Base-by-base conservation (phyloP, 2,888 invertebrate species). In the Pseudanteris insignis region DNA sequence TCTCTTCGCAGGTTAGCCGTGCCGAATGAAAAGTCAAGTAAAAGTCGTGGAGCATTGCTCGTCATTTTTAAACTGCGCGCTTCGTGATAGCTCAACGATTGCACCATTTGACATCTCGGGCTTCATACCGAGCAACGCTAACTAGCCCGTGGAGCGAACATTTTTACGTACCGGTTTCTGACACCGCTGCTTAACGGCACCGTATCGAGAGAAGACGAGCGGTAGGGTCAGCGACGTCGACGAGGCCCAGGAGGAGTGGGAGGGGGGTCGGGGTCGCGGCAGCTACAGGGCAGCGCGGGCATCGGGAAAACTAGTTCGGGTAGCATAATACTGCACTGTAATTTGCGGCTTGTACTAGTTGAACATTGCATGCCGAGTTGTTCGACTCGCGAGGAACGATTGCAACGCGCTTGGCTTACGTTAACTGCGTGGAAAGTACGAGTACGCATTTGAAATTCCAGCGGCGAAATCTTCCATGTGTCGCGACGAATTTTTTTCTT, bases 151-250 rank as follows among this genome's bases (percentile, higher is more conserved):
- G 18, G 32, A 40, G 12, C 29, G 29, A 25, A 36, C 25, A 63
- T 53, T 63, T 63, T 63, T 58, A 34, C 40, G 34, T 58, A 53
- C 57, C 53, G 53, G 62, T 58, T 54, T 53, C 51, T 25, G 46
- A 47, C 32, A 43, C 43, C 30, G 37, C 36, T 57, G 57, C 41
- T 53, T 53, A 62, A 63, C 62, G 62, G 62, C 57, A 47, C 44
- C 34, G 43, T 48, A 44, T 53, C 43, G 62, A 43, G 57, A 43
- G 43, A 57, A 43, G 54, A 55, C 41, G 34, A 47, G 28, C 18
- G 50, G 24, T 38, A 38, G 32, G 40, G 28, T 33, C 33, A 34
- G 33, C 25, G 18, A 4, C 18, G 18, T 3, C 18, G 18, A 9
- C 10, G 12, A 43, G 33, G 34, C 15, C 8, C 26, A 25, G 15